A percentile compares a stretch with the other conserved stretches of the same genome.
phyloP scores from a whole-genome alignment of 35 echinoderm and acorn worm species.

The Anneissia japonica region DNA sequence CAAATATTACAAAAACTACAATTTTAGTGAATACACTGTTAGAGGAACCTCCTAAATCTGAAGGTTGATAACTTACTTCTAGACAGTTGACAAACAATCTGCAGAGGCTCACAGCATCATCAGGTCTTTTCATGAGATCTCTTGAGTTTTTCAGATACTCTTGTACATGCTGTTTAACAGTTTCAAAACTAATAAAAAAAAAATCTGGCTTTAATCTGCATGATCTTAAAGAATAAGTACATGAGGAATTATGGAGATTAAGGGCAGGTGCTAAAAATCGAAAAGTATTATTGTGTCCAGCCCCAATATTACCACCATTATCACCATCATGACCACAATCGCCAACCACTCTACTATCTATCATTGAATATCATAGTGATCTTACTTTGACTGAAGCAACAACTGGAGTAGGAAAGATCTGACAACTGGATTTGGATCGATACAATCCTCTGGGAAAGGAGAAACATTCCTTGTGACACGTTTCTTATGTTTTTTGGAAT shows the following conservation, averaged over 20 bases:
- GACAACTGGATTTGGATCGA: conserved; percentile 35
- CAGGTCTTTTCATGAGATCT: background rate
- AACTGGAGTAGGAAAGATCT: conserved; percentile 19
- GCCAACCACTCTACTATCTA: too few species aligned
- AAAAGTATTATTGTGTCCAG: too few species aligned
- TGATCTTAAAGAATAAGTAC: too few species aligned
- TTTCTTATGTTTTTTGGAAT: background rate
- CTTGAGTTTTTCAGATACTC: background rate
- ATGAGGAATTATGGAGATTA: too few species aligned
- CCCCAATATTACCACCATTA: too few species aligned
- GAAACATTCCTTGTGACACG: background rate
- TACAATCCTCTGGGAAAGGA: conserved; percentile 6
- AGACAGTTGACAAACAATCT: background rate
- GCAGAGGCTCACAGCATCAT: background rate
- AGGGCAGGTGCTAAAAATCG: too few species aligned
- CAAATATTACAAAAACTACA: too few species aligned
- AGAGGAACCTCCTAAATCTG: background rate
- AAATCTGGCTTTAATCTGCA: too few species aligned
- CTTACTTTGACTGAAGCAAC: conserved; percentile 16
- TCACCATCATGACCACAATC: too few species aligned
- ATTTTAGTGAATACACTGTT: background rate
- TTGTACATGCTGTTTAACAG: background rate
- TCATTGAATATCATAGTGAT: too few species aligned
- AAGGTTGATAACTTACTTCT: background rate
- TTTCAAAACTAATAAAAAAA: background rate